phyloP scores from a whole-genome alignment of 1,140 invertebrate genomes.

The Uloborus diversus region DNA sequence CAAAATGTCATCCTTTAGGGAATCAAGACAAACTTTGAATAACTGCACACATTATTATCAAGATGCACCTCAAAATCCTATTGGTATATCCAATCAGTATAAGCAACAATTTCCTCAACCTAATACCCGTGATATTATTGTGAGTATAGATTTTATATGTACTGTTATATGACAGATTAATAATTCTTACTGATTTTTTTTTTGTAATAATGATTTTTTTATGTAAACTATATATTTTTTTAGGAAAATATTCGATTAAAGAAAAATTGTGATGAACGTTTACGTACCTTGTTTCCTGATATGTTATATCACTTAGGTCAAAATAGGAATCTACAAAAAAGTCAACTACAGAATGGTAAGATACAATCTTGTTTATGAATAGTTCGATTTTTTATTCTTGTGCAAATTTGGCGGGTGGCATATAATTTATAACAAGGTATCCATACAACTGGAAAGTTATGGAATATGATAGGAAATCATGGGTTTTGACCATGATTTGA shows the following conservation, averaged over 20 bases:
- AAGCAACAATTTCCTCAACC: slow-evolving; percentile 34
- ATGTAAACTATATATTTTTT: slow-evolving; percentile 3
- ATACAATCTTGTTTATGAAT: too few species aligned
- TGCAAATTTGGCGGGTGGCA: too few species aligned
- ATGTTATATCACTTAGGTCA: slow-evolving; percentile 30
- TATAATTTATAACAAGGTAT: too few species aligned
- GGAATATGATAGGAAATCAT: too few species aligned
- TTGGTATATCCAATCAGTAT: slow-evolving; percentile 21
- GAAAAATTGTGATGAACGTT: slow-evolving; percentile 38
- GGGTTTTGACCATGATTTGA: too few species aligned
- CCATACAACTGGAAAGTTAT: too few species aligned
- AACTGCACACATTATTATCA: slow-evolving; percentile 25
- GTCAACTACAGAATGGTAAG: slow-evolving; percentile 42
- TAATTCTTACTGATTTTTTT: neutral
- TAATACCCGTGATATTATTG: slow-evolving; percentile 24
- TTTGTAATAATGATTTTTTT: neutral
- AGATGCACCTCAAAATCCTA: slow-evolving; percentile 25
- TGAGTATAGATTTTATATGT: slow-evolving; percentile 6
- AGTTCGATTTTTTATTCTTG: too few species aligned
- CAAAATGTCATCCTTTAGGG: neutral
- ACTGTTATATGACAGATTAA: neutral
- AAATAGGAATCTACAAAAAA: slow-evolving; percentile 44
- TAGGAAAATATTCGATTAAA: slow-evolving; percentile 39
- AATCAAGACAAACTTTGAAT: slow-evolving; percentile 36
- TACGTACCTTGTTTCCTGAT: slow-evolving; percentile 33